Evolutionary conservation across 2,797 vertebrate species (phyloP).

Genomic region (Falco naumanni): DNA sequence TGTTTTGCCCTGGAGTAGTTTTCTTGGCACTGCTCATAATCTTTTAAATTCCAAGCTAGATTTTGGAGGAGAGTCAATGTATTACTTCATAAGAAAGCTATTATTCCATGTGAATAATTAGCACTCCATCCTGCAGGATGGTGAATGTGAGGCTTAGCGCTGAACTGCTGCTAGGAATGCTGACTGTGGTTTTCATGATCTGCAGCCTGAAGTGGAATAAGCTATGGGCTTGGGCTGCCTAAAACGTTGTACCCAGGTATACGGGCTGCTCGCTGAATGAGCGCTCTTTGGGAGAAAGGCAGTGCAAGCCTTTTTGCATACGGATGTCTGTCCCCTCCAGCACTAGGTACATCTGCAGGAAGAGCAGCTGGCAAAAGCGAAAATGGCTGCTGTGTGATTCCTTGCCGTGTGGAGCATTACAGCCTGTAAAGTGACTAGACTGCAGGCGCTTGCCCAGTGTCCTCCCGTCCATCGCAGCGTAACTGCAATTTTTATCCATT

Average conservation of each 20-base stretch:
- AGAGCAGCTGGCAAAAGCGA: not conserved
- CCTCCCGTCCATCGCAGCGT: not conserved
- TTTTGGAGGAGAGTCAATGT: slow-evolving; percentile 62
- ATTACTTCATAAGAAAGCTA: slow-evolving; percentile 63
- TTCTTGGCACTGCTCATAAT: slow-evolving; percentile 51
- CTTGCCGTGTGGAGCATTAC: not conserved
- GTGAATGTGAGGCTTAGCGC: not conserved
- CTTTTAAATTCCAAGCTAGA: slow-evolving; percentile 58
- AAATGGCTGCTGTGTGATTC: not conserved
- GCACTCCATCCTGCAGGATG: not conserved
- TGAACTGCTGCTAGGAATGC: not conserved
- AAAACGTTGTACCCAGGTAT: not conserved
- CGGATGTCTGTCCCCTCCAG: not conserved
- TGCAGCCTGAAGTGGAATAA: not conserved
- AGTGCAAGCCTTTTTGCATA: not conserved
- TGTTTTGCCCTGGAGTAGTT: slow-evolving; percentile 70
- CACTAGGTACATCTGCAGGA: not conserved
- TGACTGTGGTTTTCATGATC: not conserved
- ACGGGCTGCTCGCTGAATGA: not conserved
- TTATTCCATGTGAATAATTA: slow-evolving; percentile 56
- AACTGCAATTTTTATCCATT: not conserved
- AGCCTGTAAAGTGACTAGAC: not conserved
- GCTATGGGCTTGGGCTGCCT: not conserved
- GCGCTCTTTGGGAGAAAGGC: rapidly evolving
- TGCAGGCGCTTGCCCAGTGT: rapidly evolving